Conservation (phyloP, 1,140 invertebrate species). For the Hirudo medicinalis region DNA sequence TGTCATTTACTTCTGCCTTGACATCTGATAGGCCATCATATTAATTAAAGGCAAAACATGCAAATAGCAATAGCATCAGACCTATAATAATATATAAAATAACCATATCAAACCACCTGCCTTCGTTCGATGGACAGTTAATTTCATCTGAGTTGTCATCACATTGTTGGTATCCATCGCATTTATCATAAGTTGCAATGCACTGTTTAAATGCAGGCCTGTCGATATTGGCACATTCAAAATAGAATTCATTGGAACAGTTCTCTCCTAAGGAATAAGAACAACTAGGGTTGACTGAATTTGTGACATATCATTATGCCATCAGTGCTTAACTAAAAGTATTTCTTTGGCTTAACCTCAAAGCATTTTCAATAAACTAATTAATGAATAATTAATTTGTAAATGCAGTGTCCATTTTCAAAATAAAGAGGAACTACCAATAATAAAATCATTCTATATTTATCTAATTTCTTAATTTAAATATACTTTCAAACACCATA, state of each 20-base stretch:
- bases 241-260: neutral
- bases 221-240: conserved; percentile 5
- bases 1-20: neutral
- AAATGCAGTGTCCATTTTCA: no score
- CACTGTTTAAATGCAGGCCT: conserved; percentile 1
- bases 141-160: conserved; percentile 8
- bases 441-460: no score
- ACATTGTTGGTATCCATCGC: neutral
- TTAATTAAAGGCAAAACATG: neutral
- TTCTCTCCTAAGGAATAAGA: neutral
- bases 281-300: no score
- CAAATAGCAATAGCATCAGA: neutral
- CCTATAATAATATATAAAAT: neutral
- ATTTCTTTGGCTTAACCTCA: no score
- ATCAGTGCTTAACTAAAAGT: no score
- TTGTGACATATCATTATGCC: no score
- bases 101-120: neutral
- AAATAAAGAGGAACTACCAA: no score
- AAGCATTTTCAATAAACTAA: no score
- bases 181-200: conserved; percentile 1
- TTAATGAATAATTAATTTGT: no score
- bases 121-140: neutral
- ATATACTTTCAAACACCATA: no score
- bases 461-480: no score
- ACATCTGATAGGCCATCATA: neutral